phyloP scores from a whole-genome alignment of 2,797 vertebrate genomes.

The Scarus forsteni region DNA sequence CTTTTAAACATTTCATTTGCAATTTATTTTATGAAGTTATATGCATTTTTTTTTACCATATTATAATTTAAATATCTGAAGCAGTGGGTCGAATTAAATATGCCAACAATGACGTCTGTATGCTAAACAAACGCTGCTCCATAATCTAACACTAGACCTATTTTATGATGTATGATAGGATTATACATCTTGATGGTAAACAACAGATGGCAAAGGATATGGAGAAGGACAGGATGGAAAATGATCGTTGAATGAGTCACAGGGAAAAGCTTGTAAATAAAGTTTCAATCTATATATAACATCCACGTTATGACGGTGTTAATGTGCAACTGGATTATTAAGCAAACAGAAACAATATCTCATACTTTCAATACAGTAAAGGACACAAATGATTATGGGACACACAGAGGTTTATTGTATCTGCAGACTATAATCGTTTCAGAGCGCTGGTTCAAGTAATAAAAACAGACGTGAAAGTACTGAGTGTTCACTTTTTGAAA shows the following conservation, averaged over 20 bases:
- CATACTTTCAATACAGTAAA: background rate
- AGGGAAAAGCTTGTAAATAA: conserved; percentile 22
- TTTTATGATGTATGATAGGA: conserved; percentile 38
- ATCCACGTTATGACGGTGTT: background rate
- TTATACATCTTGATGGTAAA: conserved; percentile 42
- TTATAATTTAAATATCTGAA: background rate
- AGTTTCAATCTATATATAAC: conserved; percentile 13
- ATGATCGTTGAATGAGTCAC: conserved; percentile 26
- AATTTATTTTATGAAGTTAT: no score
- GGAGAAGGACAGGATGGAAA: conserved; percentile 11
- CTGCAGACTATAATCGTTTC: background rate
- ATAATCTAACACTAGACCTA: conserved; percentile 17
- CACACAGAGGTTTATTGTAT: background rate
- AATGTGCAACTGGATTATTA: conserved; percentile 2
- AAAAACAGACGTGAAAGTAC: no score
- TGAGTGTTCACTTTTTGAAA: no score
- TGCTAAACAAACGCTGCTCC: conserved; percentile 10
- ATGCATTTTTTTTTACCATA: no score
- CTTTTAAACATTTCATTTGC: no score
- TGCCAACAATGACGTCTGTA: background rate
- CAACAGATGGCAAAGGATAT: conserved; percentile 49
- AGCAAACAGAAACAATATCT: background rate
- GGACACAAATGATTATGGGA: background rate
- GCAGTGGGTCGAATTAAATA: background rate
- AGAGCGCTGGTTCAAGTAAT: background rate